These are phyloP conservation scores for Hofmannophila pseudospretella DNA, from an alignment of 2,888 invertebrate species.

Conservation along the genomic window DNA sequence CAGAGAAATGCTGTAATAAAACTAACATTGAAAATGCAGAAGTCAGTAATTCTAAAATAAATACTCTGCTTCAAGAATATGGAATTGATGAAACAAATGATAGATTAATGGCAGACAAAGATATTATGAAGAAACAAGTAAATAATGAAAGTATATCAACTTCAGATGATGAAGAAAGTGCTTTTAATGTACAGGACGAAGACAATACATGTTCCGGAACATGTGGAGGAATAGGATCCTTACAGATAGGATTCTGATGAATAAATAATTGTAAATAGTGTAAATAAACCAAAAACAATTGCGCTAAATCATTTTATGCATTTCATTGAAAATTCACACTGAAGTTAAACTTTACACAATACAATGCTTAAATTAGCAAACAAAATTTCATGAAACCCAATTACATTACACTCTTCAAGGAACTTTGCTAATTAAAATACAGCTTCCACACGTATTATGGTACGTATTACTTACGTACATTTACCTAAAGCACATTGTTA, in stretches of 20 bases:
- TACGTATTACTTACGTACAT: no score
- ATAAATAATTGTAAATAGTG: constrained; percentile 3
- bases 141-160: constrained; percentile 15
- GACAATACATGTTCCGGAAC: constrained; percentile 52
- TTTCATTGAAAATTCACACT: constrained; percentile 21
- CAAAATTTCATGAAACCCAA: no score
- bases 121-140: constrained; percentile 9
- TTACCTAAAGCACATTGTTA: no score
- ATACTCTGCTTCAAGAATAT: constrained; percentile 43
- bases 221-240: constrained; percentile 49
- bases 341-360: constrained; percentile 1
- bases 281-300: constrained; percentile 3
- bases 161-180: constrained; percentile 30
- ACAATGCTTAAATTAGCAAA: no score
- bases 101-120: constrained; percentile 4
- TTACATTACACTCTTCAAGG: no score
- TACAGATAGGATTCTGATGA: constrained; percentile 48
- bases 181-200: constrained; percentile 29
- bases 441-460: no score
- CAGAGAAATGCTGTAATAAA: constrained; percentile 27
- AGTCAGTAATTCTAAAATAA: constrained; percentile 39
- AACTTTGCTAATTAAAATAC: no score
- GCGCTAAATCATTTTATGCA: constrained; percentile 17
- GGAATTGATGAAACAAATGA: constrained; percentile 28
- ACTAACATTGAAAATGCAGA: constrained; percentile 15